Conservation (phyloP, 1,140 invertebrate species). For the Reticulitermes speratus region DNA sequence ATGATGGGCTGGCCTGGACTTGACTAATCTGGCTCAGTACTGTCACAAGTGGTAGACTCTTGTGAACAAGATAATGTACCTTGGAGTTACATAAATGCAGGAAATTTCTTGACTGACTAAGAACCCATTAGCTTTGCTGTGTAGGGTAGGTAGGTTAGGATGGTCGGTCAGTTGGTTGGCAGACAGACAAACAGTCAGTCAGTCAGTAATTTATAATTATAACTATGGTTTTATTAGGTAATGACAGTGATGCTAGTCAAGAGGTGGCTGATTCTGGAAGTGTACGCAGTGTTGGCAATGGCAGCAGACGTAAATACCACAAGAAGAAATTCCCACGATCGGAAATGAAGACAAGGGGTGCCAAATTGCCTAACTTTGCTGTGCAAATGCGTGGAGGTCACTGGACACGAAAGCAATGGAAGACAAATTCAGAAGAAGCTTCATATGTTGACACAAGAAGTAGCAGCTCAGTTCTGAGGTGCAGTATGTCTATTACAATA, state of each 20-base stretch:
- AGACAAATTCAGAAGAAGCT: constrained; percentile 51
- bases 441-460: constrained; percentile 46
- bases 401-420: constrained; percentile 45
- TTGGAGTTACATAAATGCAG: too few relatives aligned
- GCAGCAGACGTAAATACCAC: not conserved
- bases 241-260: constrained; percentile 4
- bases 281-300: not conserved
- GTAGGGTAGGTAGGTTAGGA: too few relatives aligned
- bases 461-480: constrained; percentile 39
- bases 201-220: not conserved
- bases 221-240: not conserved
- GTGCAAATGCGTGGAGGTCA: constrained; percentile 40
- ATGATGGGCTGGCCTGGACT: too few relatives aligned
- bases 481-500: not conserved
- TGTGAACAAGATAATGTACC: too few relatives aligned
- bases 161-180: too few relatives aligned
- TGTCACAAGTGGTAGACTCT: too few relatives aligned
- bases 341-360: constrained; percentile 57
- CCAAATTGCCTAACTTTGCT: constrained; percentile 61
- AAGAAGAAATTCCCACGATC: constrained; percentile 49
- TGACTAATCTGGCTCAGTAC: too few relatives aligned
- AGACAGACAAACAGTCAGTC: too few relatives aligned
- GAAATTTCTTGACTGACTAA: too few relatives aligned
- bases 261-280: not conserved
- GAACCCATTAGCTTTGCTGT: too few relatives aligned